Percentiles rank a stretch among this genome's conserved stretches.
phyloP scores from a whole-genome alignment of 2,888 invertebrate species.

The Cataglyphis rosenhaueri region DNA sequence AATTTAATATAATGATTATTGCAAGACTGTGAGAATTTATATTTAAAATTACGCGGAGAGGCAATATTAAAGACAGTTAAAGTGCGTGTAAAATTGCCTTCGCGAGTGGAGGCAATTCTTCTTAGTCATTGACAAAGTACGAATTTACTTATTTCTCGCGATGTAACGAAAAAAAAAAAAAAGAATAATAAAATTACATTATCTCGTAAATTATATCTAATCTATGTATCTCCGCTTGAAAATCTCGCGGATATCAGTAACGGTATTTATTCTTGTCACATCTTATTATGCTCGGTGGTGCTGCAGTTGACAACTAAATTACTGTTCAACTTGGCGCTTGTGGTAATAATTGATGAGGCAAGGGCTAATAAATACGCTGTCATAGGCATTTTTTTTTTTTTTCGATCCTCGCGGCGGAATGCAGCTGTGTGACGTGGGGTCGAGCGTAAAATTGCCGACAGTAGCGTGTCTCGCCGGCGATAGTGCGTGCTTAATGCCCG shows the following conservation, averaged over 20 bases:
- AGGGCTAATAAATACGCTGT: conserved; percentile 27
- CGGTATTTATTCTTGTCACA: background rate
- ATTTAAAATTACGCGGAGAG: too few relatives aligned
- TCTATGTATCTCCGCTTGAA: background rate
- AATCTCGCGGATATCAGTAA: conserved; percentile 12
- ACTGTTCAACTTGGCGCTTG: background rate
- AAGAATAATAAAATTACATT: background rate
- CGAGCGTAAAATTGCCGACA: conserved; percentile 9
- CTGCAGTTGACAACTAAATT: conserved; percentile 38
- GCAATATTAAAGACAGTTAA: background rate
- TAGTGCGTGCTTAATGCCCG: background rate
- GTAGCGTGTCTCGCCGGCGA: background rate
- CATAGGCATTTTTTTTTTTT: background rate
- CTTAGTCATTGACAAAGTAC: background rate
- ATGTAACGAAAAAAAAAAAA: background rate
- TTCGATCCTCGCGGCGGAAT: background rate
- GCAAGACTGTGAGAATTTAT: background rate
- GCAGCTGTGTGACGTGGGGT: background rate
- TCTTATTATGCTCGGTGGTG: conserved; percentile 8
- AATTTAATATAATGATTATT: background rate
- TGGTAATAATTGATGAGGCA: conserved; percentile 25
- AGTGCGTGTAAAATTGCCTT: background rate
- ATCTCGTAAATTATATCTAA: background rate
- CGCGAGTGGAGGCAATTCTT: background rate
- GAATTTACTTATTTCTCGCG: background rate